These are phyloP conservation scores for Notoglanidium macrostoma DNA, from an alignment of 2,797 vertebrate genomes.

Conservation along the genomic window DNA sequence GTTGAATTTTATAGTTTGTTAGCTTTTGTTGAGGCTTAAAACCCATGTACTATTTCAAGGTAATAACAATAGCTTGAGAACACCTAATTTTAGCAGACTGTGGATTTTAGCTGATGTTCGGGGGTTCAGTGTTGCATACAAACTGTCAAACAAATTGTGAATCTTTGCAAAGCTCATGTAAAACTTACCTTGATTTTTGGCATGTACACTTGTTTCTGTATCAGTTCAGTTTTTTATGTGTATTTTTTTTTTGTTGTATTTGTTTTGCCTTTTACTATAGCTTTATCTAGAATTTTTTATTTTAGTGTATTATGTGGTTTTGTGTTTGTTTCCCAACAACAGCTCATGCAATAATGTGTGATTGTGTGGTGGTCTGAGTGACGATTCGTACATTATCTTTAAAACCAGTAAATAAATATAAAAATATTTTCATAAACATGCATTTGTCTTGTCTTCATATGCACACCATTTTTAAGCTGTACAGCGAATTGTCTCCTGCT, in stretches of 20 bases:
- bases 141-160: constrained; percentile 21
- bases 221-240: constrained; percentile 5
- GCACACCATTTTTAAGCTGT: background rate
- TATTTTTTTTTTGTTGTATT: background rate
- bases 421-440: constrained; percentile 50
- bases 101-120: constrained; percentile 18
- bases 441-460: background rate
- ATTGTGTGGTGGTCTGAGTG: constrained; percentile 32
- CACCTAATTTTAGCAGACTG: background rate
- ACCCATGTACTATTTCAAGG: background rate
- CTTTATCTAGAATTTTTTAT: background rate
- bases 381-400: constrained; percentile 45
- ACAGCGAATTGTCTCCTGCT: background rate
- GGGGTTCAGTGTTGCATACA: background rate
- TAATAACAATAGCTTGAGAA: background rate
- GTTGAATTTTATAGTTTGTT: background rate
- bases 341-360: constrained; percentile 51
- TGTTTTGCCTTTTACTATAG: background rate
- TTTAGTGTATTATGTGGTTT: constrained; percentile 3
- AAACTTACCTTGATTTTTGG: background rate
- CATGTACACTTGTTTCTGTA: background rate
- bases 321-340: constrained; percentile 26
- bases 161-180: background rate
- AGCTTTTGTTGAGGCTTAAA: background rate
- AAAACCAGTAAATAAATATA: constrained; percentile 40